Conservation (phyloP, 2,888 invertebrate species). For the Cheilosia vulpina region DNA sequence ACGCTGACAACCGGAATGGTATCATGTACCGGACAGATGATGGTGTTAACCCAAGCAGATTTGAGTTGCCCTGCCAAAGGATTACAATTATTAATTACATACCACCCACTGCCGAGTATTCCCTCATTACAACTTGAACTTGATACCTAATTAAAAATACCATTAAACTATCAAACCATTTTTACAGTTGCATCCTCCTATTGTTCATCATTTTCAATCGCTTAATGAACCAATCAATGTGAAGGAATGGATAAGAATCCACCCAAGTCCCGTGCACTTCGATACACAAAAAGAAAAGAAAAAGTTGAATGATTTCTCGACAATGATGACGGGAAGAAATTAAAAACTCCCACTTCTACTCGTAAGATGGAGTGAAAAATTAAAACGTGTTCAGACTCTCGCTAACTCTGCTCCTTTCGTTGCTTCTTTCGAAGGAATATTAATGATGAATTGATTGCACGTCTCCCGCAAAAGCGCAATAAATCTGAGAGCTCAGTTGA, state of each 20-base stretch:
- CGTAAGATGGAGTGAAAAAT: background rate
- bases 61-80: background rate
- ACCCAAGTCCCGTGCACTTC: background rate
- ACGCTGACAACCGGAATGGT: background rate
- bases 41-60: background rate
- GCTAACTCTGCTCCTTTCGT: background rate
- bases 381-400: background rate
- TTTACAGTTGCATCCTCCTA: background rate
- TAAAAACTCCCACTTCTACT: background rate
- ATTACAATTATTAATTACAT: background rate
- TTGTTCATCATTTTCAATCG: background rate
- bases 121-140: constrained; percentile 13
- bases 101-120: background rate
- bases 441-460: background rate
- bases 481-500: background rate
- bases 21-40: background rate
- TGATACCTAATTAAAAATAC: constrained; percentile 50
- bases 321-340: background rate
- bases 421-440: background rate
- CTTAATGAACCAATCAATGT: constrained; percentile 24
- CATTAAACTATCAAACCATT: constrained; percentile 23
- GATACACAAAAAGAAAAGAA: background rate
- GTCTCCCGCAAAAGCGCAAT: background rate
- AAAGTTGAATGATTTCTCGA: background rate
- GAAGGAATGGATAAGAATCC: constrained; percentile 10